These are phyloP conservation scores for Scolopax mira DNA, from an alignment of 2,113 vertebrate genomes.

Conservation along the genomic window DNA sequence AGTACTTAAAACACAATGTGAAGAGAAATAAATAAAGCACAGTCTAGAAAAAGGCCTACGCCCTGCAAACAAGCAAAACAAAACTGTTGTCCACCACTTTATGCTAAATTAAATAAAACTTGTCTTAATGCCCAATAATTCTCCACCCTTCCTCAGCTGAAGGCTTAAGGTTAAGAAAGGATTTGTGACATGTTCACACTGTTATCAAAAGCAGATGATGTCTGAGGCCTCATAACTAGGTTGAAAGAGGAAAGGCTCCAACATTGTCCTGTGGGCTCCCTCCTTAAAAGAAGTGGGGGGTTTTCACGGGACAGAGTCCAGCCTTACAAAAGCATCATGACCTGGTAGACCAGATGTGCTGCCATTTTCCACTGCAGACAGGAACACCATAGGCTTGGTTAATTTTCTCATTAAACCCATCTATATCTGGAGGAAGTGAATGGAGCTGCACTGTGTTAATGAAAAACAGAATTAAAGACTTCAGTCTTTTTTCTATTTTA, in stretches of 20 bases:
- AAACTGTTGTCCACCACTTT: conserved; percentile 45
- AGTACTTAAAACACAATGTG: conserved; percentile 53
- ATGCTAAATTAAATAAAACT: conserved; percentile 46
- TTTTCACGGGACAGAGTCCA: background rate
- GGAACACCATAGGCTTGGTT: background rate
- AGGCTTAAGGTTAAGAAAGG: conserved; percentile 11
- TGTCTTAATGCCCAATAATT: background rate
- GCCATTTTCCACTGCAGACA: background rate
- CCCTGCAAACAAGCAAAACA: conserved; percentile 53
- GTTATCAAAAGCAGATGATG: background rate
- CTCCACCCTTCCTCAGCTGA: conserved; percentile 36
- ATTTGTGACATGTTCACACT: background rate
- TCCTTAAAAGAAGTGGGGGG: background rate
- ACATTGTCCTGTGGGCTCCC: background rate
- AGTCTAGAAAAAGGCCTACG: conserved; percentile 11
- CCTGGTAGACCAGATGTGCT: background rate
- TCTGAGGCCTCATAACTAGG: background rate
- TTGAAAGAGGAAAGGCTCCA: background rate
- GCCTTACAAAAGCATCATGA: background rate
- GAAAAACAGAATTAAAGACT: conserved; percentile 20
- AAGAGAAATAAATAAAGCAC: conserved; percentile 61
- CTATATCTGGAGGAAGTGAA: background rate
- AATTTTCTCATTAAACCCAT: background rate
- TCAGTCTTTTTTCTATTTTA: background rate
- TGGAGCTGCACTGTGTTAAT: background rate